Base-by-base conservation (phyloP, 2,113 vertebrate species). In the Gymnobelideus leadbeateri region DNA sequence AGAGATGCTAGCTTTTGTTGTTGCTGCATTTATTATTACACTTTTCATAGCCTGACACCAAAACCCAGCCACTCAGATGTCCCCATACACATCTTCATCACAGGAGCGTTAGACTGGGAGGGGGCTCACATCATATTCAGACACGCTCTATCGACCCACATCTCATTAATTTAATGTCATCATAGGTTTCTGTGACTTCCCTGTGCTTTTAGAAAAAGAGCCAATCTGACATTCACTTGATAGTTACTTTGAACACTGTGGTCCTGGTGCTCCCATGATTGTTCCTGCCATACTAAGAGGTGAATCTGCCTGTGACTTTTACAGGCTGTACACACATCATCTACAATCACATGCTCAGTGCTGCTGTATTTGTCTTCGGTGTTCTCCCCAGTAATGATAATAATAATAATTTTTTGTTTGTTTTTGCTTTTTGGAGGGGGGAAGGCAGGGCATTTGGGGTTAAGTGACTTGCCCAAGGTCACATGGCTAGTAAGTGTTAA, bases 51-150 rank as follows among this genome's bases (percentile, higher is more conserved):
- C 77, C 99, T 99, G 92, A 99, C 99, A 94, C 99, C 99, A 10
- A 99, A 99, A 89, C 99, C 99, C 99, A 98, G 97, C 99, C 99
- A 97, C 99, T 99, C 95, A 99, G 89, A 99, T 99, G 97, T 99
- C 99, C 89, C 99, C 99, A 0, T 99, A 99, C 96, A 99, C 98
- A 96, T 99, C 99, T 31, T 99, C 99, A 99, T 99, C 51, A 99
- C 99, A 1, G 99, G 99, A 21, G 99, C 99, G 97, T 99, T 99
- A 98, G 99, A 99, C 89, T 99, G 98, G 96, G 99, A 99, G 0
- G 99, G 99, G 97, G 99, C 99, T 97, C 99, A 99, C 93, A 99
- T 99, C 99, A 99, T 99, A 96, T 99, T 99, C 92, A 99, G 98
- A 97, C 99, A 99, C n/a, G 99, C 99, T 46, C 0, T 43, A 7